Conservation (phyloP, 2,797 vertebrate species). For the Syngnathus rostellatus region DNA sequence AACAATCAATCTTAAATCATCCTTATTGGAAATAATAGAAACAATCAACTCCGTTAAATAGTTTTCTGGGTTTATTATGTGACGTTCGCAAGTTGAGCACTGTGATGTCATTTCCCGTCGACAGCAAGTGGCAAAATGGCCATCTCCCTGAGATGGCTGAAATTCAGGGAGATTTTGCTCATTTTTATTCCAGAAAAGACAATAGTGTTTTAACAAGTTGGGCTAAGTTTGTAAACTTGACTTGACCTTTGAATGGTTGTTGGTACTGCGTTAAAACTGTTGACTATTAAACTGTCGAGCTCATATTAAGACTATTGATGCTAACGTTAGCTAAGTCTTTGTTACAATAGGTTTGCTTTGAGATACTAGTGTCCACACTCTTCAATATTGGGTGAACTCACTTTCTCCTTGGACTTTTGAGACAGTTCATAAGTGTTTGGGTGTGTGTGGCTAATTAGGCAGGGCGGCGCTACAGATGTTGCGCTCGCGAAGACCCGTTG, state of each 20-base stretch:
- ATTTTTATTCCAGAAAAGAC: too few species aligned
- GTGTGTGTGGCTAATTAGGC: constrained; percentile 81
- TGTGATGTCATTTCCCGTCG: too few species aligned
- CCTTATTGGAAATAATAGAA: background rate
- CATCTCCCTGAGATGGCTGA: too few species aligned
- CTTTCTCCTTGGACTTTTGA: constrained; percentile 43
- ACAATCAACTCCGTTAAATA: background rate
- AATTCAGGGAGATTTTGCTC: too few species aligned
- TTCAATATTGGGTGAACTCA: background rate
- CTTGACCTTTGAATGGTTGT: background rate
- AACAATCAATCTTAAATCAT: background rate
- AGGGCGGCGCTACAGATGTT: constrained; percentile 80
- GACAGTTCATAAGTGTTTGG: constrained; percentile 58
- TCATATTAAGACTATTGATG: background rate
- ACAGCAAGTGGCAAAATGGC: too few species aligned
- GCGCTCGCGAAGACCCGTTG: constrained; percentile 75
- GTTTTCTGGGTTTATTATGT: background rate
- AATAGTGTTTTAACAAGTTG: too few species aligned
- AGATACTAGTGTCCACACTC: background rate
- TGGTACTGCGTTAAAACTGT: background rate
- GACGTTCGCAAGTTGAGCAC: too few species aligned
- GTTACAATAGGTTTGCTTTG: background rate
- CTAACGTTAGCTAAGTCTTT: background rate
- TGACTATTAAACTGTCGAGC: background rate
- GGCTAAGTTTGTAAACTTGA: too few species aligned